Evolutionary conservation across 2,888 invertebrate genomes (phyloP).

Genomic region (Athetis lepigone): DNA sequence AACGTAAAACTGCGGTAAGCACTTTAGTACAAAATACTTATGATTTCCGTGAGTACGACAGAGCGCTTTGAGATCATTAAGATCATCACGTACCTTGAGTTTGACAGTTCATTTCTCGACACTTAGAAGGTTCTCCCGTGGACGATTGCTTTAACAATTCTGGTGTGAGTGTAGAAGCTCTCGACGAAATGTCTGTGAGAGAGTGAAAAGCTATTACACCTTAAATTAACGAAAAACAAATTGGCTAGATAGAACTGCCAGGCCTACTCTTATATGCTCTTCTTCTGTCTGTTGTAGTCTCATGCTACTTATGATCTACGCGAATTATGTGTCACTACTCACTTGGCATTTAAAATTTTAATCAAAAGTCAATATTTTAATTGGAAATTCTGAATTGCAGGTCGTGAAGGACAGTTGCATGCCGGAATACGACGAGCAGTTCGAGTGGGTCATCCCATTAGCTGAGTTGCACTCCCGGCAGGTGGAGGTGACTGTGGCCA

Average conservation of each 20-base stretch:
- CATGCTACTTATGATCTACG: not conserved
- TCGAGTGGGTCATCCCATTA: conserved; percentile 96
- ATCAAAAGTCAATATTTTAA: not conserved
- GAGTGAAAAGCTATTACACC: too few species aligned
- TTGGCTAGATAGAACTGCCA: too few species aligned
- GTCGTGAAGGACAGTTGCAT: conserved; percentile 96
- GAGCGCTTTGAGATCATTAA: too few species aligned
- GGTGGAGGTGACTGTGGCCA: conserved; percentile 96
- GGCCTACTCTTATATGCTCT: too few species aligned
- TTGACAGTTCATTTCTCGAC: too few species aligned
- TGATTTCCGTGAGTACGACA: not conserved
- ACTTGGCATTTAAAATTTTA: not conserved
- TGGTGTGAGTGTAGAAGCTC: too few species aligned
- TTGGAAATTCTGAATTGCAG: conserved; percentile 72
- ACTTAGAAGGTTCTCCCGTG: too few species aligned
- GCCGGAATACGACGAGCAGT: conserved; percentile 97
- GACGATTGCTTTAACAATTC: too few species aligned
- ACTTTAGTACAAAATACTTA: not conserved
- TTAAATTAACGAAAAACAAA: too few species aligned
- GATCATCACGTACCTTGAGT: too few species aligned
- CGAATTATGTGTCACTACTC: not conserved
- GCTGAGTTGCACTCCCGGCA: conserved; percentile 94
- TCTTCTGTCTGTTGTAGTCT: too few species aligned
- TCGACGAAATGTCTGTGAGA: too few species aligned
- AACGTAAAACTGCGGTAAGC: conserved; percentile 95